Evolutionary conservation across 2,797 vertebrate genomes (phyloP), one percentile per base, ranked within the genome.

Genomic region (Eospalax fontanierii): DNA sequence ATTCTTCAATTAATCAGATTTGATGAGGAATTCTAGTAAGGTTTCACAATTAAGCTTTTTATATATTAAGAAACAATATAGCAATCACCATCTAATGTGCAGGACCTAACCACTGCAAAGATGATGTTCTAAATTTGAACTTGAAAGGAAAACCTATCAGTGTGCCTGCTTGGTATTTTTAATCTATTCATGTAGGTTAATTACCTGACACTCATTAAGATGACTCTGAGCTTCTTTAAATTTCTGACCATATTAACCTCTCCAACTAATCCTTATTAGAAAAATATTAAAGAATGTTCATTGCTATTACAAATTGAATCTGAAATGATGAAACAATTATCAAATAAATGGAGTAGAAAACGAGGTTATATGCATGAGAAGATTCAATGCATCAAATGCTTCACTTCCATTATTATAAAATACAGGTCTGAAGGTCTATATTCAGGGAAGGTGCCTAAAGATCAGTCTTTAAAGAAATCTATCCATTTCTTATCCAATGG

Each of bases 281-380:
- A 97, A 97, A 98, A 97, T 98, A 98, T 97, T 97, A 97, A 97
- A 97, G 95, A 96, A 85, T 95, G 75, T 97, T 98, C 97, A 96
- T 95, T 95, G 97, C 96, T 98, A 96, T 97, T 98, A 97, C 95
- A 98, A 98, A 98, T 98, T 98, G 96, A 98, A 97, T 98, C 95
- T 94, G 88, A 98, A 98, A 97, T 97, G 97, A 98, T 97, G 97
- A 97, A 97, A 98, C 95, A 98, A 98, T 98, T 98, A 98, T 97
- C 96, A 97, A 97, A 96, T 96, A 98, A 97, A 98, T 98, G 97
- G 93, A 96, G 96, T 95, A 97, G 94, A 97, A 98, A 97, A 97
- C 40, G 95, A 97, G 97, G 97, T 98, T 97, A 97, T 96, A 95
- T 96, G 97, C 96, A 97, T 96, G 96, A 98, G 93, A 96, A 97